phyloP scores from a whole-genome alignment of 2,113 vertebrate species.

The Tiliqua scincoides region DNA sequence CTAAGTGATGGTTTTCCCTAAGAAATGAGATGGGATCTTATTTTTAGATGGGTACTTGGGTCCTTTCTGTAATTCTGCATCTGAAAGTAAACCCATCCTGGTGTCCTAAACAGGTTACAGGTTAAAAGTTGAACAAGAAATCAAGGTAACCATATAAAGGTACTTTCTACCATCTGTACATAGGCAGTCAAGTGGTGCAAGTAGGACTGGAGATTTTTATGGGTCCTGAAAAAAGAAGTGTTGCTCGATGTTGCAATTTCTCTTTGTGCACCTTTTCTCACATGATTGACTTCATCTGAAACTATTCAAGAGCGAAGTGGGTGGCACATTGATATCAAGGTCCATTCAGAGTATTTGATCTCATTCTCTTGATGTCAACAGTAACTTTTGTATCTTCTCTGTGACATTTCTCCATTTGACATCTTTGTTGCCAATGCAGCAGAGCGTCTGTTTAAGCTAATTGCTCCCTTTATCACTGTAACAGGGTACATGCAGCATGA shows the following conservation, averaged over 20 bases:
- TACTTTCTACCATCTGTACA: too few relatives aligned
- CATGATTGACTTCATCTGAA: background rate
- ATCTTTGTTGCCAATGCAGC: constrained; percentile 1
- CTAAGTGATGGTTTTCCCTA: background rate
- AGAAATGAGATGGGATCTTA: background rate
- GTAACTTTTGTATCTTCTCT: background rate
- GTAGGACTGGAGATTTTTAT: background rate
- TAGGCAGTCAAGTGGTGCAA: too few relatives aligned
- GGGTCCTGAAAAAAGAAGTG: background rate
- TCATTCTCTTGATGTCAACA: background rate
- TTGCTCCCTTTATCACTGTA: constrained; percentile 4
- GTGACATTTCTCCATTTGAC: background rate
- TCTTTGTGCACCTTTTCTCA: background rate
- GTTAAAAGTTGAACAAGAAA: background rate
- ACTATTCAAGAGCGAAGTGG: background rate
- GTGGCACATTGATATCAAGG: background rate
- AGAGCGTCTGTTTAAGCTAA: constrained; percentile 12
- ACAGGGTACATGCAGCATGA: background rate
- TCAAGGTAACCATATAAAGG: too few relatives aligned
- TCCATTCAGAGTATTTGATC: too few relatives aligned
- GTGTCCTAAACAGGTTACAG: background rate
- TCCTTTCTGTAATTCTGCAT: background rate
- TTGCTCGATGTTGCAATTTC: background rate
- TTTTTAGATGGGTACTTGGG: background rate
- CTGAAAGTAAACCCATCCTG: background rate